Evolutionary conservation across 2,797 vertebrate species (phyloP).

Genomic region (Phoxinus dragarum): DNA sequence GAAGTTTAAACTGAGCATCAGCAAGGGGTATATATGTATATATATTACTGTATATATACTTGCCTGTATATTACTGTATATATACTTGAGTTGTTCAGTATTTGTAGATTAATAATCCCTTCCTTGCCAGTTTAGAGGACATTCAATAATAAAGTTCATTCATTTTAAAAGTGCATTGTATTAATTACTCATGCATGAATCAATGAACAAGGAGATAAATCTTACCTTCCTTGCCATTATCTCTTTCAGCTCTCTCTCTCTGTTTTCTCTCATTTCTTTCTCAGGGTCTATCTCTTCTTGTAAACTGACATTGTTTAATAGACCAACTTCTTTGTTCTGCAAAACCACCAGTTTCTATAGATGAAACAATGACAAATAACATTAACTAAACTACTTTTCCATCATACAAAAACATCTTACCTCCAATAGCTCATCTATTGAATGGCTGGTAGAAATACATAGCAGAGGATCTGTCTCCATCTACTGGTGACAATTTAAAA

Average conservation of each 20-base stretch:
- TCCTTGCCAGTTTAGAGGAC: not conserved
- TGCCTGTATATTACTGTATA: not conserved
- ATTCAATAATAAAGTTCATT: not conserved
- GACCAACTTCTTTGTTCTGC: conserved; percentile 49
- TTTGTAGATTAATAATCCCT: not conserved
- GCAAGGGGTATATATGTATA: no score
- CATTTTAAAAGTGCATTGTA: not conserved
- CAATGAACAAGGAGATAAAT: not conserved
- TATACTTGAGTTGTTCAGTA: not conserved
- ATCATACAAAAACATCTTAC: not conserved
- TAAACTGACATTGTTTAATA: conserved; percentile 64
- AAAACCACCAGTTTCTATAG: conserved; percentile 74
- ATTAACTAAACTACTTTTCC: not conserved
- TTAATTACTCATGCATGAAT: not conserved
- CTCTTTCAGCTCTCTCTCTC: conserved; percentile 61
- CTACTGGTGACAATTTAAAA: conserved; percentile 60
- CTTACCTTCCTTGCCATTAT: conserved; percentile 70
- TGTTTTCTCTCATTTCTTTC: conserved; percentile 32
- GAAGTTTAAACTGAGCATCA: not conserved
- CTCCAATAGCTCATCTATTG: not conserved
- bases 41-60: not conserved
- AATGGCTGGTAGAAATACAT: not conserved
- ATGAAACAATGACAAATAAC: conserved; percentile 2
- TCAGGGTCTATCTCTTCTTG: conserved; percentile 62
- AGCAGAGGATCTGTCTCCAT: conserved; percentile 63